A percentile compares a stretch with the other conserved stretches of the same genome.
Evolutionary conservation across 1,140 invertebrate genomes (phyloP).

Genomic region (Ridgeia piscesae): DNA sequence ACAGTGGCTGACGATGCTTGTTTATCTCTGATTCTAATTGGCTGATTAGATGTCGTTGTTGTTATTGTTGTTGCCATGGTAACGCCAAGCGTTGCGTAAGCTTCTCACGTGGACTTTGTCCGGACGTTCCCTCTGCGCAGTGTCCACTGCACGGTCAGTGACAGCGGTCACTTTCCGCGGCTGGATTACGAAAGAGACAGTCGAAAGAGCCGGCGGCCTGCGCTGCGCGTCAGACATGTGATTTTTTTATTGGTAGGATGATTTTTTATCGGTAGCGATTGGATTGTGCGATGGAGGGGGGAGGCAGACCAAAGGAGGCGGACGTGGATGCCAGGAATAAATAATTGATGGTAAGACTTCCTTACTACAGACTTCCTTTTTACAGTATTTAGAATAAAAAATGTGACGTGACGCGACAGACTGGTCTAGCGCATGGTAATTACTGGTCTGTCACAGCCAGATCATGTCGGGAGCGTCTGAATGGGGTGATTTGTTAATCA

Average conservation of each 20-base stretch:
- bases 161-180: not conserved
- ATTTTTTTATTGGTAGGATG: not conserved
- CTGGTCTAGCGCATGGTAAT: not conserved
- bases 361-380: not conserved
- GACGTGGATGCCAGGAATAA: not conserved
- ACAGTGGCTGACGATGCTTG: not conserved
- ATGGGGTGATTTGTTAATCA: not conserved
- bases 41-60: not conserved
- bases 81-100: not conserved
- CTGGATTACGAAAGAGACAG: not conserved
- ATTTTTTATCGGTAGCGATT: not conserved
- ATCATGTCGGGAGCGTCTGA: not conserved
- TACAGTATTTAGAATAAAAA: not conserved
- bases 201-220: not conserved
- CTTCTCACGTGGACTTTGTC: not conserved
- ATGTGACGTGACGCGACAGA: too few species aligned
- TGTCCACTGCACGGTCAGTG: not conserved
- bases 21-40: conserved; percentile 1
- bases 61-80: not conserved
- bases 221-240: not conserved
- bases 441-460: not conserved
- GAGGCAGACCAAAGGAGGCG: not conserved
- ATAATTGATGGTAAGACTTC: conserved; percentile 6
- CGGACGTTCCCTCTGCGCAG: not conserved
- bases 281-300: not conserved